phyloP scores from a whole-genome alignment of 2,888 invertebrate species.

The Drosophila monieri region DNA sequence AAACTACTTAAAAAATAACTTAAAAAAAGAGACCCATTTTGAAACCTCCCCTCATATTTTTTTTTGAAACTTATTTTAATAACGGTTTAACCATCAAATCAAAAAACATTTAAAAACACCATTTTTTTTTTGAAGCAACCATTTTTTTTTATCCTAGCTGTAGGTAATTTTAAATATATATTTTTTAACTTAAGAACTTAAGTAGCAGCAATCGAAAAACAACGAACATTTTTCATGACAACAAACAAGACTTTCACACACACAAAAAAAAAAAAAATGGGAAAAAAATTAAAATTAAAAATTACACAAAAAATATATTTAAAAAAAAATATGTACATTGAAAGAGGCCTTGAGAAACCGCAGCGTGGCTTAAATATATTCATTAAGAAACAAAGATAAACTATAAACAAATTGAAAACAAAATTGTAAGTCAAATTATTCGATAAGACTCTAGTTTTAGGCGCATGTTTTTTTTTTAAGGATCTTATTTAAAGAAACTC shows the following conservation, averaged over 20 bases:
- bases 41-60: constrained; percentile 18
- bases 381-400: neutral
- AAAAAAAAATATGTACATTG: constrained; percentile 66
- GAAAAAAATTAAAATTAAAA: constrained; percentile 12
- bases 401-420: constrained; percentile 12
- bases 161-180: constrained; percentile 6
- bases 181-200: constrained; percentile 14
- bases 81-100: constrained; percentile 5
- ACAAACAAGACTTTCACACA: constrained; percentile 25
- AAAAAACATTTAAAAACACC: neutral
- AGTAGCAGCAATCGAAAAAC: constrained; percentile 36
- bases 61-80: constrained; percentile 19
- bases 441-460: constrained; percentile 21
- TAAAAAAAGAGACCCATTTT: constrained; percentile 17
- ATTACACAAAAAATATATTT: constrained; percentile 8
- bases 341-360: constrained; percentile 82
- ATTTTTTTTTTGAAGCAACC: constrained; percentile 13
- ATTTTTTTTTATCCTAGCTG: constrained; percentile 10
- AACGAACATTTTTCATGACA: constrained; percentile 40
- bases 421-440: constrained; percentile 47
- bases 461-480: constrained; percentile 13
- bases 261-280: constrained; percentile 11
- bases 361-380: constrained; percentile 80
- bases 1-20: neutral
- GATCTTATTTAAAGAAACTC: constrained; percentile 41